These are phyloP conservation scores for Pangasius larnaudii DNA, from an alignment of 2,797 vertebrate species.

Conservation along the genomic window DNA sequence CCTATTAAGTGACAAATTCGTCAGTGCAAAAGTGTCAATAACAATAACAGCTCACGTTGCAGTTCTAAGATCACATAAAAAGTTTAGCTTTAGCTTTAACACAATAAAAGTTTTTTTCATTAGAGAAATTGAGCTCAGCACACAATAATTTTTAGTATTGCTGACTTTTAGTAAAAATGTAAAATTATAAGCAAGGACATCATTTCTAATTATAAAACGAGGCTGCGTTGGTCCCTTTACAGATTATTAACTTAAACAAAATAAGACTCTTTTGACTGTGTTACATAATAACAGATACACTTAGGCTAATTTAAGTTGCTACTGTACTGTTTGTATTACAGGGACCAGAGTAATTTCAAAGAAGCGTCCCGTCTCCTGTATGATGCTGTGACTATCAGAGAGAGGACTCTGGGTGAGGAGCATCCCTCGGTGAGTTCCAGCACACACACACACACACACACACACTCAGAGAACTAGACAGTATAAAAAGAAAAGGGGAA, in stretches of 20 bases:
- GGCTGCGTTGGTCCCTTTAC: background rate
- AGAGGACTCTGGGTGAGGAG: slow-evolving; percentile 85
- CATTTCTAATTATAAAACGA: background rate
- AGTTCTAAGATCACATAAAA: background rate
- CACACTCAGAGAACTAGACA: background rate
- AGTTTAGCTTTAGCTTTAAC: background rate
- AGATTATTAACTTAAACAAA: background rate
- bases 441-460: background rate
- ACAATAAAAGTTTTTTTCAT: background rate
- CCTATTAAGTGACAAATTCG: background rate
- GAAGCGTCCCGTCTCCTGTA: slow-evolving; percentile 84
- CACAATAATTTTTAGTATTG: background rate
- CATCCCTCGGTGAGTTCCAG: slow-evolving; percentile 81
- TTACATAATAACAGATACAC: background rate
- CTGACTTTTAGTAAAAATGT: background rate
- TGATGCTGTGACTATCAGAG: slow-evolving; percentile 83
- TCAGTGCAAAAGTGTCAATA: background rate
- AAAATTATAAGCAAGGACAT: background rate
- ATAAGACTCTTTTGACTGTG: background rate
- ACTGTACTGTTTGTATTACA: slow-evolving; percentile 45
- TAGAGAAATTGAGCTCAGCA: background rate
- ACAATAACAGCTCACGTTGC: background rate
- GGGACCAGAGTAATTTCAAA: slow-evolving; percentile 88
- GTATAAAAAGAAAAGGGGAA: background rate
- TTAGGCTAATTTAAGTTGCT: background rate